These are phyloP conservation scores for Labrus mixtus DNA, from an alignment of 2,113 vertebrate genomes.

Conservation along the genomic window DNA sequence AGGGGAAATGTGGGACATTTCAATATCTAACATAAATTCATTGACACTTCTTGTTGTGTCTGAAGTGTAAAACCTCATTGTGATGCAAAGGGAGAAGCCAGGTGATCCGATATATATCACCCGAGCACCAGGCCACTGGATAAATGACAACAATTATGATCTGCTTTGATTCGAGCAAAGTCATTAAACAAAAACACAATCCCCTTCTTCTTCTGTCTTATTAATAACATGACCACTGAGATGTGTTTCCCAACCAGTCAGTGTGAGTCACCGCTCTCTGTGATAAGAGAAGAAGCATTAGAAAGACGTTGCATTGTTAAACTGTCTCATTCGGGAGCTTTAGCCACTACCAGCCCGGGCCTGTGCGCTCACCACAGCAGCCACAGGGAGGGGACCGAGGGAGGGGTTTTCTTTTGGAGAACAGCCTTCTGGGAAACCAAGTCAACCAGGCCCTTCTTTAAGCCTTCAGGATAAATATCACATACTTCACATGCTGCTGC, in stretches of 20 bases:
- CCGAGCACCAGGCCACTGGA: neutral
- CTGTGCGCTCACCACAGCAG: slow-evolving; percentile 58
- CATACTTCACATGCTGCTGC: slow-evolving; percentile 43
- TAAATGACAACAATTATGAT: neutral
- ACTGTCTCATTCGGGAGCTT: slow-evolving; percentile 28
- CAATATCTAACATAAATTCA: no score
- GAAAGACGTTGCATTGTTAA: slow-evolving; percentile 12
- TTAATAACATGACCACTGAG: neutral
- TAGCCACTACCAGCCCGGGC: slow-evolving; percentile 47
- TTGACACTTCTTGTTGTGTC: no score
- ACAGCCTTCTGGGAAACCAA: slow-evolving; percentile 63
- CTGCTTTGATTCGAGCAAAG: neutral
- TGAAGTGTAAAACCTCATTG: no score
- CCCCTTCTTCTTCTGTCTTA: no score
- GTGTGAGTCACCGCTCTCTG: neutral
- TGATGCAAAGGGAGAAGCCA: no score
- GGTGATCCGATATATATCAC: no score
- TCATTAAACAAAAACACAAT: neutral
- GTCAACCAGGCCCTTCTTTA: slow-evolving; percentile 35
- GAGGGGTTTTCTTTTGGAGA: slow-evolving; percentile 62
- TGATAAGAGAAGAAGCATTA: neutral
- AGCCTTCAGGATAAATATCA: slow-evolving; percentile 47
- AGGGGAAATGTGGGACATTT: no score
- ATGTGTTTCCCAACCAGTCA: neutral
- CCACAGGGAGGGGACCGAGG: slow-evolving; percentile 59